Percentiles rank a stretch among this genome's conserved stretches.
Evolutionary conservation across 1,140 invertebrate species (phyloP).

Genomic region (Trichomalopsis sarcophagae): DNA sequence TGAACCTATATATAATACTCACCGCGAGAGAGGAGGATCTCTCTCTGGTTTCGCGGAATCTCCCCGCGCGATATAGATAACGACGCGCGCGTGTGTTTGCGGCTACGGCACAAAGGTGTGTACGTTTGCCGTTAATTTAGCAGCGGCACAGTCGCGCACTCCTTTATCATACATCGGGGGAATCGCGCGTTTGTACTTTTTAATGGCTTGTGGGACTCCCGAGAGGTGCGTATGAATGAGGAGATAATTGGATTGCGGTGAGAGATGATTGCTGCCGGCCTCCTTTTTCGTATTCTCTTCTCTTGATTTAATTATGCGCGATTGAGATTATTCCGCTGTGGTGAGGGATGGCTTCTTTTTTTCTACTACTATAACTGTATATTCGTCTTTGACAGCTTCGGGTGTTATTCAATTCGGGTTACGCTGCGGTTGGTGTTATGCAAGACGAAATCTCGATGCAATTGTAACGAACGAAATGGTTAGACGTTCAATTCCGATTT

Average conservation of each 20-base stretch:
- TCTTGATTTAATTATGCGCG: constrained; percentile 37
- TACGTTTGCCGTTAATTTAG: constrained; percentile 7
- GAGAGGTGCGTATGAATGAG: background rate
- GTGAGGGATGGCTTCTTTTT: background rate
- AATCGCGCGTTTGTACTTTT: background rate
- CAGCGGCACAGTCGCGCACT: background rate
- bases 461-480: too few species aligned
- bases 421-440: background rate
- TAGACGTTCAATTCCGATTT: too few species aligned
- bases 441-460: background rate
- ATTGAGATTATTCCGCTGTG: background rate
- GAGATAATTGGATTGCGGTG: constrained; percentile 26
- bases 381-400: background rate
- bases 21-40: background rate
- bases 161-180: constrained; percentile 15
- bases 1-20: background rate
- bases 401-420: background rate
- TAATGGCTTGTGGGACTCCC: background rate
- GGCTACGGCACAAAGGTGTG: background rate
- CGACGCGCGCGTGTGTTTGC: background rate
- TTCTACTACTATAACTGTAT: background rate
- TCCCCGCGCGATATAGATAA: background rate
- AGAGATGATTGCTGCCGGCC: background rate
- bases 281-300: background rate
- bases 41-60: background rate